These are phyloP conservation scores for Macaca fascicularis DNA, from an alignment of 2,113 vertebrate species.

Conservation along the genomic window T2T-MFA8v1.1 NC_088390.1:81305501-81306000, in stretches of 20 bases:
- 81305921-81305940: conserved; percentile 88
- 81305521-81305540: too few relatives aligned
- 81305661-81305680: neutral
- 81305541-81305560: too few relatives aligned
- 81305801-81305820: neutral
- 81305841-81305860: neutral
- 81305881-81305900: conserved; percentile 71
- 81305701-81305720: neutral
- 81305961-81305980: conserved; percentile 92
- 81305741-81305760: neutral
- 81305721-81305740: neutral
- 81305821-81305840: neutral
- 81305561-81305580: too few relatives aligned
- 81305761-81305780: neutral
- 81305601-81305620: too few relatives aligned
- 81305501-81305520: too few relatives aligned
- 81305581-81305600: too few relatives aligned
- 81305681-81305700: neutral
- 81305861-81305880: conserved; percentile 69
- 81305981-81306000: conserved; percentile 90
- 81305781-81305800: neutral
- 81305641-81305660: neutral
- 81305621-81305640: neutral
- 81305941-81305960: conserved; percentile 93
- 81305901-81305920: conserved; percentile 84